Base-by-base conservation (phyloP, 2,888 invertebrate species). In the Artemia sinica region DNA sequence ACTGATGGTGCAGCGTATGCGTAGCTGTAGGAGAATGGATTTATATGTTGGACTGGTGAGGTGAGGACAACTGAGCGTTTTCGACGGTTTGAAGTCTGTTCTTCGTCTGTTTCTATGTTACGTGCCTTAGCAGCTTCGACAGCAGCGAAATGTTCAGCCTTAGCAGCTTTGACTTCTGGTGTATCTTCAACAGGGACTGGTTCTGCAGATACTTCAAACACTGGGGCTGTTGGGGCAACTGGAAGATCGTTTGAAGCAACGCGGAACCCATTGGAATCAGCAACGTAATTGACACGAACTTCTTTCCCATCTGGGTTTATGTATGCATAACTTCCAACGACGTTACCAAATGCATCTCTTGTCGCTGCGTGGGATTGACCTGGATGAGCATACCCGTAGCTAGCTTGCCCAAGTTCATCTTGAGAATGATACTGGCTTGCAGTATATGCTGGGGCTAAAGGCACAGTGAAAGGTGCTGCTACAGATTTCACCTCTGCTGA, bases 321-420 rank as follows among this genome's bases (percentile, higher is more conserved):
- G 76, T 79, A 80, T 73, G 79, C 77, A 76, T 77, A 79, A 72
- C 76, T 75, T 41, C 79, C 79, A 51, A 75, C 75, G 73, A 78
- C 78, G 75, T 79, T 78, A 66, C 79, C 79, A 69, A 74, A 74
- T 66, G 76, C 77, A 71, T 78, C 77, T 71, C 77, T 71, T 67
- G 71, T 68, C 52, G 73, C 73, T 52, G 71, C 70, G 49, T 72
- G 70, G 28, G 72, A 71, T 69, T 73, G 73, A 67, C 72, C 72
- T 63, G 72, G 72, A 13, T 72, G 72, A 68, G 76, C 72, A 72
- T 79, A 77, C 69, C 78, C 79, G 73, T 77, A 78, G 69, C 75
- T 74, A 66, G 78, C 77, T 73, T 78, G 77, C 65, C 79, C 79
- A 69, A 77, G 72, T 71, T 74, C 76, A 71, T 76, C 75, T 72